These are phyloP conservation scores for Micrasema longulum DNA, from an alignment of 1,140 invertebrate genomes.

Conservation along the genomic window DNA sequence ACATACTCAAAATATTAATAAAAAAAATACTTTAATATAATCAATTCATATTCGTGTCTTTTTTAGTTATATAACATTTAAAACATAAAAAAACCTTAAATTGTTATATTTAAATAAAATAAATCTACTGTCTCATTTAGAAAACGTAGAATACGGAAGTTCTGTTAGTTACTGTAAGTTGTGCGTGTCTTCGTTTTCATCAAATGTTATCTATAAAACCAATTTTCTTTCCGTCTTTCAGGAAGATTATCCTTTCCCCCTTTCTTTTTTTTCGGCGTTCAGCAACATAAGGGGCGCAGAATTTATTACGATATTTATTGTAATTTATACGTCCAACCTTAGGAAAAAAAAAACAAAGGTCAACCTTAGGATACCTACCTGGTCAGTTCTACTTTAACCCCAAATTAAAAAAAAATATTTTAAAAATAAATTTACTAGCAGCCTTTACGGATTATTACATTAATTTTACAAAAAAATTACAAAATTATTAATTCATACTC, in stretches of 20 bases:
- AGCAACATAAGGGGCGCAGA: constrained; percentile 18
- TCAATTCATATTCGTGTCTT: too few species aligned
- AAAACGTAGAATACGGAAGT: too few species aligned
- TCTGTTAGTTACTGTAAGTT: too few species aligned
- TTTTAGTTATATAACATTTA: too few species aligned
- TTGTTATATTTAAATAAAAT: too few species aligned
- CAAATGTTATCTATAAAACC: constrained; percentile 27
- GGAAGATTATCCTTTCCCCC: constrained; percentile 11
- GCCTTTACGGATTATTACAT: background rate
- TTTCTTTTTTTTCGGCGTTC: constrained; percentile 2
- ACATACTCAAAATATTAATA: too few species aligned
- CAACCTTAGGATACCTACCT: constrained; percentile 6
- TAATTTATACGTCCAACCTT: constrained; percentile 31
- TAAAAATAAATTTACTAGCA: background rate
- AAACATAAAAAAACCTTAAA: too few species aligned
- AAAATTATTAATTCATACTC: too few species aligned
- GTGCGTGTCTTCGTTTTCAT: background rate
- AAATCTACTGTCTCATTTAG: too few species aligned
- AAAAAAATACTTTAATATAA: too few species aligned
- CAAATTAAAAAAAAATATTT: constrained; percentile 1
- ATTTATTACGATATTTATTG: constrained; percentile 31
- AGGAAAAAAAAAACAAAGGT: background rate
- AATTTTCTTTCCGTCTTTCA: constrained; percentile 15
- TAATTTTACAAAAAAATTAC: too few species aligned
- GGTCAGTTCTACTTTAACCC: constrained; percentile 7